A percentile compares a stretch with the other conserved stretches of the same genome.
Evolutionary conservation across 2,797 vertebrate species (phyloP).

Genomic region (Takifugu rubripes): DNA sequence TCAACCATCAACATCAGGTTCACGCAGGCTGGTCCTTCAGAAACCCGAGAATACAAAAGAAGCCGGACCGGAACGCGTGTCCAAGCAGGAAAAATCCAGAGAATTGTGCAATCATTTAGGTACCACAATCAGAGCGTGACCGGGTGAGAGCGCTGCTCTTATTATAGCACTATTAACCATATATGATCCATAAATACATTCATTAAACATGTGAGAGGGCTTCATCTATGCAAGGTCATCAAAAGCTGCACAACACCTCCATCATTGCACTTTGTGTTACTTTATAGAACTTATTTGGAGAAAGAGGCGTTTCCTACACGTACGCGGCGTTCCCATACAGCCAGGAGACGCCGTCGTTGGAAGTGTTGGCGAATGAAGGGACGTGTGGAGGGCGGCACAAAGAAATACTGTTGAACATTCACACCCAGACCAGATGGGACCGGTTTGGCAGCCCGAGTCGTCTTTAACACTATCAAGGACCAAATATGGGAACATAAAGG

Average conservation of each 20-base stretch:
- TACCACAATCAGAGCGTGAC: slow-evolving; percentile 35
- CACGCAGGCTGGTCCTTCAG: slow-evolving; percentile 9
- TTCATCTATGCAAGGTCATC: slow-evolving; percentile 22
- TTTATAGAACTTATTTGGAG: slow-evolving; percentile 22
- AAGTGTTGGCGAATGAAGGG: slow-evolving; percentile 35
- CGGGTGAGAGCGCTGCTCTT: slow-evolving; percentile 12
- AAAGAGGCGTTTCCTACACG: slow-evolving; percentile 25
- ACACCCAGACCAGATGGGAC: slow-evolving; percentile 16
- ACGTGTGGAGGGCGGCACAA: slow-evolving; percentile 37
- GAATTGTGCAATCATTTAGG: slow-evolving; percentile 61
- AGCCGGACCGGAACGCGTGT: slow-evolving; percentile 23
- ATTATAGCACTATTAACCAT: slow-evolving; percentile 23
- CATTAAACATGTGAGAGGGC: slow-evolving; percentile 48
- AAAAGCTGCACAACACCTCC: slow-evolving; percentile 21
- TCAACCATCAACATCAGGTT: not conserved
- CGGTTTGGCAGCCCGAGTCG: too few species aligned
- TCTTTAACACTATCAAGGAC: too few species aligned
- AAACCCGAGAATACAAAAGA: slow-evolving; percentile 20
- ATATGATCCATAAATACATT: slow-evolving; percentile 58
- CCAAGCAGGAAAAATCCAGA: slow-evolving; percentile 28
- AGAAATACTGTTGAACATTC: slow-evolving; percentile 51
- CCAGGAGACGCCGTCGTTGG: slow-evolving; percentile 4
- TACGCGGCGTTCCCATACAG: too few species aligned
- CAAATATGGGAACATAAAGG: too few species aligned
- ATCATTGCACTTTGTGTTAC: slow-evolving; percentile 50